Evolutionary conservation across 2,113 vertebrate genomes (phyloP).

Genomic region (Falco punctatus): DNA sequence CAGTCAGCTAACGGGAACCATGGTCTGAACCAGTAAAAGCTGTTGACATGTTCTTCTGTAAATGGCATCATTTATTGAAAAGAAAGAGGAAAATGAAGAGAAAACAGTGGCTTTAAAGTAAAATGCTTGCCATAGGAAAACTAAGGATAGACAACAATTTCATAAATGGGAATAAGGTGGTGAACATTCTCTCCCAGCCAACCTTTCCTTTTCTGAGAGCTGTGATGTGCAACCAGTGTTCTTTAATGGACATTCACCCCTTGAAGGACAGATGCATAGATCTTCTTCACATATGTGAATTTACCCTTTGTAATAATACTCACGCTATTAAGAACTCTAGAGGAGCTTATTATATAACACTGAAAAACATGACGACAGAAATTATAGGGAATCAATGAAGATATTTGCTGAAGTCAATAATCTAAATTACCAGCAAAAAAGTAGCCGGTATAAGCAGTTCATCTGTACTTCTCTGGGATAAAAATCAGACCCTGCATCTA

Average conservation of each 20-base stretch:
- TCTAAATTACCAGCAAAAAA: not conserved
- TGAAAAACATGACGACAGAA: not conserved
- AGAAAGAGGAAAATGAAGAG: not conserved
- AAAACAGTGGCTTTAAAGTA: not conserved
- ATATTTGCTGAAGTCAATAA: conserved; percentile 33
- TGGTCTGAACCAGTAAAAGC: not conserved
- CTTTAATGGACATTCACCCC: not conserved
- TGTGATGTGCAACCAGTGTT: not conserved
- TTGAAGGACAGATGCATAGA: not conserved
- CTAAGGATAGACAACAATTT: not conserved
- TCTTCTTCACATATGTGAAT: not conserved
- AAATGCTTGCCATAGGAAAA: not conserved
- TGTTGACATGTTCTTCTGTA: not conserved
- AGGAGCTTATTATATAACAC: not conserved
- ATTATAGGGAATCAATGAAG: conserved; percentile 38
- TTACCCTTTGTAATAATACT: not conserved
- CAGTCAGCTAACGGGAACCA: not conserved
- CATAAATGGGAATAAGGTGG: not conserved
- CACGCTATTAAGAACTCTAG: not conserved
- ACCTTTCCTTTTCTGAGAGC: not conserved
- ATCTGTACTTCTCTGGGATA: not conserved
- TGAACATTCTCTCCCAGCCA: not conserved
- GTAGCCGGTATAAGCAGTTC: not conserved
- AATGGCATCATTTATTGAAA: not conserved
- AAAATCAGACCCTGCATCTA: not conserved